A percentile compares a stretch with the other conserved stretches of the same genome.
These are phyloP conservation scores for Notarius quadriscutis DNA, from an alignment of 2,113 vertebrate genomes.

Conservation along the genomic window DNA sequence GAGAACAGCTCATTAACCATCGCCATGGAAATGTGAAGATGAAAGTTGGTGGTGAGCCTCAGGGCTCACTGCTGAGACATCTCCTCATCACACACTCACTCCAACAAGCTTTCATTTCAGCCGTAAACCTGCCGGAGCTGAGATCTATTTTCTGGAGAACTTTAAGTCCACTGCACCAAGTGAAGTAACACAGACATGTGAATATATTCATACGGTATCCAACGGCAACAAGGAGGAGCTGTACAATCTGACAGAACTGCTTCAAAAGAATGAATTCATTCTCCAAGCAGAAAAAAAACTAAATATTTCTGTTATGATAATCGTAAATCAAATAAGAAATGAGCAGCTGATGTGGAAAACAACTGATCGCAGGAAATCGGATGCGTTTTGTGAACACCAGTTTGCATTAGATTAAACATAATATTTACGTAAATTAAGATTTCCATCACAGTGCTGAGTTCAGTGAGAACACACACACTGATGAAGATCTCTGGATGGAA, in stretches of 20 bases:
- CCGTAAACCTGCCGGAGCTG: too few relatives aligned
- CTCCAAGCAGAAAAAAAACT: background rate
- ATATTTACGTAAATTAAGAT: background rate
- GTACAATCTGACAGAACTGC: background rate
- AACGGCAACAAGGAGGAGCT: background rate
- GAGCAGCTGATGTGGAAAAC: background rate
- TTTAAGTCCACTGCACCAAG: background rate
- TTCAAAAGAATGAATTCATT: background rate
- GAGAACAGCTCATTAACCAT: constrained; percentile 19
- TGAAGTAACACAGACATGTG: background rate
- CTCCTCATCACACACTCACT: background rate
- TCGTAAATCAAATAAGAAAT: background rate
- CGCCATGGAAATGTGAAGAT: background rate
- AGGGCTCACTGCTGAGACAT: background rate
- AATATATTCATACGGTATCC: background rate
- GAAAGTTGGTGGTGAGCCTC: background rate
- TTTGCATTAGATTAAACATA: background rate
- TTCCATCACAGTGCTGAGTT: background rate
- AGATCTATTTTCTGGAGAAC: background rate
- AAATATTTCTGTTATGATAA: background rate
- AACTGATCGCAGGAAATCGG: background rate
- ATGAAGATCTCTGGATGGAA: background rate
- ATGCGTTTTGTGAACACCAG: background rate
- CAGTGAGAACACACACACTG: background rate
- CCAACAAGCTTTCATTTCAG: too few relatives aligned